phyloP scores from a whole-genome alignment of 2,797 vertebrate genomes.

The Catamblyrhynchus diadema region DNA sequence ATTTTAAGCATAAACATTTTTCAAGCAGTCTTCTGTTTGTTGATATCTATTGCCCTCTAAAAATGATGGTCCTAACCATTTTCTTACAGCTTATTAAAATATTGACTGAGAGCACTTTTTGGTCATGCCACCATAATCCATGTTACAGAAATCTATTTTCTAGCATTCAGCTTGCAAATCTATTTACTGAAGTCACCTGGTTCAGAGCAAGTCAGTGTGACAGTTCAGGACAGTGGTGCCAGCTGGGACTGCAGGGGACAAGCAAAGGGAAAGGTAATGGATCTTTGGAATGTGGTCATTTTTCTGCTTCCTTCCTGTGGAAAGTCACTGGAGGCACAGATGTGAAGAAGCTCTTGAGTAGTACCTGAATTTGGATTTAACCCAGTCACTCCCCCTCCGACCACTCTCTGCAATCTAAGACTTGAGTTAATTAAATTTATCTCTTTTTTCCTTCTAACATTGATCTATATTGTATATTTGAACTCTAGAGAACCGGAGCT shows the following conservation, averaged over 20 bases:
- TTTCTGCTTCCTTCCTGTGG: neutral
- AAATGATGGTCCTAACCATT: neutral
- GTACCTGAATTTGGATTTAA: neutral
- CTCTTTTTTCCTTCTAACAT: conserved; percentile 26
- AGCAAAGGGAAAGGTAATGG: neutral
- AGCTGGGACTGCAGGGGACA: neutral
- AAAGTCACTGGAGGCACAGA: neutral
- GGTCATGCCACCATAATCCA: neutral
- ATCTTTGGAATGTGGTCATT: neutral
- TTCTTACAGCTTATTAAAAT: neutral
- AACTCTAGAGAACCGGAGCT: conserved; percentile 56
- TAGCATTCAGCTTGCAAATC: neutral
- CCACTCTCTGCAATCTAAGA: neutral
- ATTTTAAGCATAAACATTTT: conserved; percentile 31
- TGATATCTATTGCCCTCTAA: neutral
- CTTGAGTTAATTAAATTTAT: conserved; percentile 67
- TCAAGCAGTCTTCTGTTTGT: neutral
- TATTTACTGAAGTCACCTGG: neutral
- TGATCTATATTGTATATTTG: conserved; percentile 53
- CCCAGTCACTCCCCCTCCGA: neutral
- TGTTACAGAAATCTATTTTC: neutral
- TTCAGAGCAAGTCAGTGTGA: neutral
- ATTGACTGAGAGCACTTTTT: neutral
- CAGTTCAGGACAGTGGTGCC: neutral
- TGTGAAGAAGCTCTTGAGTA: neutral